Evolutionary conservation across 1,140 invertebrate species (phyloP), one percentile per base, ranked within the genome.

Genomic region (Habropoda laboriosa): DNA sequence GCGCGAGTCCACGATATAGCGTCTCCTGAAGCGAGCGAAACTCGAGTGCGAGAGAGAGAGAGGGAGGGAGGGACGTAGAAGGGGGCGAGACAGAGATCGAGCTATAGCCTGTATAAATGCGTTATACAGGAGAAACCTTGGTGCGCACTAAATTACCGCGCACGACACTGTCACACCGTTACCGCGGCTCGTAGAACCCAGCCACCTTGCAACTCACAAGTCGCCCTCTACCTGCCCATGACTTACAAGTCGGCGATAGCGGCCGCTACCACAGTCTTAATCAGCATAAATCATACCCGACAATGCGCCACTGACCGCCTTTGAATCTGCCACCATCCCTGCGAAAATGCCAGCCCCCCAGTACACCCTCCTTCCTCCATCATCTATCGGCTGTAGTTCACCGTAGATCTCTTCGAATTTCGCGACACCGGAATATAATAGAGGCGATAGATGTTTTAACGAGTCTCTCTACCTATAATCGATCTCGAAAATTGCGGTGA

Each of bases 261-360:
- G 86, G 87, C 85, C 49, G 87, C 87, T 91, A 90, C 89, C 89
- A 88, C 86, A 91, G 89, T 92, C 90, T 92, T 92, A 92, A 93
- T 92, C 91, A 92, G 88, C 89, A 89, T 93, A 92, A 92, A 92
- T 92, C 91, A 92, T 92, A 91, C 30, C 82, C 90, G 89, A 90
- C 83, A 87, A 88, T 88, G 87, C 83, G 53, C 35, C 49, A 38
- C 51, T 78, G 63, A 81, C 82, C 71, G 74, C 40, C 60, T 74
- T 60, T 30, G 45, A 57, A 51, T 60, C 45, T n/a, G 30, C 27
- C 30, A 77, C 38, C 68, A 32, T 45, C 71, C 40, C 24, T 13
- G 58, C 13, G 76, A 73, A 63, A 63, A 73, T 55, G 18, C 24
- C 35, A 38, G 2, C 21, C 10, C 24, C 32, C 30, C 1, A 7